A percentile compares a stretch with the other conserved stretches of the same genome.
These are phyloP conservation scores for Psophia crepitans DNA, from an alignment of 2,113 vertebrate genomes.

Conservation along the genomic window DNA sequence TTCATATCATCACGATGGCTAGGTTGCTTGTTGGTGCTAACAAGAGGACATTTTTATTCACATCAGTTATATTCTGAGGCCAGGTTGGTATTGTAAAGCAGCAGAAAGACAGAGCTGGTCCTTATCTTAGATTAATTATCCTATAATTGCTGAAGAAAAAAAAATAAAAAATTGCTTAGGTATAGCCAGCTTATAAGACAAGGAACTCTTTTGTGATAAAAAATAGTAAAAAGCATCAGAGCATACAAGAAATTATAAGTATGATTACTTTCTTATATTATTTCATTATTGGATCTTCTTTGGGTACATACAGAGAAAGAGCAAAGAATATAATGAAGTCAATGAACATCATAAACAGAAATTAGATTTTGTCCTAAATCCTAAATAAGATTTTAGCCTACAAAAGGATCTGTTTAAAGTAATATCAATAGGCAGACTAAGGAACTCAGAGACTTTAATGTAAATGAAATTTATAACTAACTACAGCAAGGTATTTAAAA, in stretches of 20 bases:
- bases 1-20: not conserved
- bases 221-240: not conserved
- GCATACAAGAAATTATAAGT: not conserved
- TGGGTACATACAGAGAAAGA: not conserved
- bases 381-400: not conserved
- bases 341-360: not conserved
- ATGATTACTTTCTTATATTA: not conserved
- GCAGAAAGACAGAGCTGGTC: not conserved
- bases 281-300: not conserved
- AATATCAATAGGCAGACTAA: not conserved
- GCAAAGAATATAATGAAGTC: not conserved
- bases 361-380: not conserved
- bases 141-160: not conserved
- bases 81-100: not conserved
- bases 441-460: not conserved
- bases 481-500: not conserved
- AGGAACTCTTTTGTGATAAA: not conserved
- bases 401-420: not conserved
- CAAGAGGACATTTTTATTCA: not conserved
- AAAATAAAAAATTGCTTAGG: not conserved
- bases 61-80: not conserved
- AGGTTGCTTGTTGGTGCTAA: not conserved
- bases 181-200: not conserved
- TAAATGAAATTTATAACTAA: not conserved
- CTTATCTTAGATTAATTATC: not conserved